Evolutionary conservation across 2,888 invertebrate genomes (phyloP).

Genomic region (Lithodes maja): DNA sequence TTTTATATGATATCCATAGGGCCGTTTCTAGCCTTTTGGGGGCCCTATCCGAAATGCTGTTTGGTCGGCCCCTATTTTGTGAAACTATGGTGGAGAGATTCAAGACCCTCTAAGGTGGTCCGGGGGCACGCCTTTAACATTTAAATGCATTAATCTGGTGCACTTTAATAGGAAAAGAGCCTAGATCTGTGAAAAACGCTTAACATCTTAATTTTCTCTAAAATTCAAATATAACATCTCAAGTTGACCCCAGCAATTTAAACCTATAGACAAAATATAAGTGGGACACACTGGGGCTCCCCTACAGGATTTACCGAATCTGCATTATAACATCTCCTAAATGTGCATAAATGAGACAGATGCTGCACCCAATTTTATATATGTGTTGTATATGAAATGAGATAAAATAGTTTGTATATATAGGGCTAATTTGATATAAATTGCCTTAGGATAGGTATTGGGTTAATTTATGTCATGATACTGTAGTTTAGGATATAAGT

Average conservation of each 20-base stretch:
- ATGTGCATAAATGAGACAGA: too few relatives aligned
- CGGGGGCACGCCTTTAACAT: not conserved
- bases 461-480: too few relatives aligned
- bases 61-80: not conserved
- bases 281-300: slow-evolving; percentile 20
- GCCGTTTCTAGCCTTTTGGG: not conserved
- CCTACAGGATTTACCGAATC: slow-evolving; percentile 31
- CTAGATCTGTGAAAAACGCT: not conserved
- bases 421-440: too few relatives aligned
- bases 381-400: too few relatives aligned
- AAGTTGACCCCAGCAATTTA: slow-evolving; percentile 1
- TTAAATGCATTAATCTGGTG: not conserved
- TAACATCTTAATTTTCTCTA: not conserved
- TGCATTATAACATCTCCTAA: slow-evolving; percentile 10
- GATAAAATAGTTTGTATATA: too few relatives aligned
- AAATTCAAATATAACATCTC: slow-evolving; percentile 12
- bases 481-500: too few relatives aligned
- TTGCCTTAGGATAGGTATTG: too few relatives aligned
- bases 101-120: not conserved
- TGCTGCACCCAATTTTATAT: too few relatives aligned
- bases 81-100: not conserved
- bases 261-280: slow-evolving; percentile 24
- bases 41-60: not conserved
- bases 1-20: too few relatives aligned
- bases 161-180: not conserved